These are phyloP conservation scores for Anguilla megastoma DNA, from an alignment of 2,797 vertebrate genomes.

Conservation along the genomic window DNA sequence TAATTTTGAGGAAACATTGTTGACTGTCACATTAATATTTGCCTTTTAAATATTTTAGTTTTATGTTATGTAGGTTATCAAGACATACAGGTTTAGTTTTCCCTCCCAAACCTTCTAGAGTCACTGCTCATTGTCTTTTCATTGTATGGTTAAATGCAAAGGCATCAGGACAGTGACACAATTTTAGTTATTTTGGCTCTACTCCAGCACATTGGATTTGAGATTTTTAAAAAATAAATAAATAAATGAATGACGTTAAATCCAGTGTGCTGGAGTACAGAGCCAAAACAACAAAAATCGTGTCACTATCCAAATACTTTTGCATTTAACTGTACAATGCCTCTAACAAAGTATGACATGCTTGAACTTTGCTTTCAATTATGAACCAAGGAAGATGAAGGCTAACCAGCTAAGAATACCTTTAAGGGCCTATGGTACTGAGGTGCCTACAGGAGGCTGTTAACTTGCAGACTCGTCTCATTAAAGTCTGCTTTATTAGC, in stretches of 20 bases:
- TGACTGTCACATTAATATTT: background rate
- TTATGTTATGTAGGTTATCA: background rate
- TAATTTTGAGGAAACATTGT: background rate
- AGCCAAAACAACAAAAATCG: no score
- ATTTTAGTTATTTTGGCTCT: no score
- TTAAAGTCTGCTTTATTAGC: conserved; percentile 29
- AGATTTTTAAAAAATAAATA: no score
- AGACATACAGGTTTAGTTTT: background rate
- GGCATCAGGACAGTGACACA: no score
- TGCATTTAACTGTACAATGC: background rate
- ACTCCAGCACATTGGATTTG: no score
- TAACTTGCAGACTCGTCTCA: conserved; percentile 37
- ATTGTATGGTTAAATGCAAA: background rate
- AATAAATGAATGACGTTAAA: no score
- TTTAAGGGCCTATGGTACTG: conserved; percentile 41
- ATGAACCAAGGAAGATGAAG: conserved; percentile 32
- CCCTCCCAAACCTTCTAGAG: background rate
- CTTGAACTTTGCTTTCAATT: background rate
- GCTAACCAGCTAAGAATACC: conserved; percentile 24
- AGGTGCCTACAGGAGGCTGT: conserved; percentile 42
- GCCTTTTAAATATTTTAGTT: background rate
- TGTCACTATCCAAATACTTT: no score
- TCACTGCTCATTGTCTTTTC: background rate
- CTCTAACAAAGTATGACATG: background rate
- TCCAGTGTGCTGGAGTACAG: no score